Evolutionary conservation across 2,888 invertebrate genomes (phyloP).

Genomic region (Heliconius hortense): DNA sequence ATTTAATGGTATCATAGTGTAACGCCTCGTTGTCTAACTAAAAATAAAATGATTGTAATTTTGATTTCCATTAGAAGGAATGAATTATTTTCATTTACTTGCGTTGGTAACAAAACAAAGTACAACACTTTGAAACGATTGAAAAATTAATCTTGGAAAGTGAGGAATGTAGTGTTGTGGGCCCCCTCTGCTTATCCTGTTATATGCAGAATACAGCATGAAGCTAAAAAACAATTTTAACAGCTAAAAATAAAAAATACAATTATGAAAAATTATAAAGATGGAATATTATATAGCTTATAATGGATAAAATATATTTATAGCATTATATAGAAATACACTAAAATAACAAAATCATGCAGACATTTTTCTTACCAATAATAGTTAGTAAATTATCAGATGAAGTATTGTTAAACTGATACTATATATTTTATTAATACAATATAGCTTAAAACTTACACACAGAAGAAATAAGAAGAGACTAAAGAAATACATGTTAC

Average conservation of each 20-base stretch:
- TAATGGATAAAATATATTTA: constrained; percentile 10
- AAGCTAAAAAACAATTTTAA: background rate
- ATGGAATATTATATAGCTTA: background rate
- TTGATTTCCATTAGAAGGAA: background rate
- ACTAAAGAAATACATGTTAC: constrained; percentile 17
- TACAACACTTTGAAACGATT: no score
- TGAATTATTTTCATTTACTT: no score
- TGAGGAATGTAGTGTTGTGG: no score
- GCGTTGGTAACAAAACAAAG: no score
- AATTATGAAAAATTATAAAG: background rate
- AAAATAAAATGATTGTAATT: background rate
- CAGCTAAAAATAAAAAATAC: constrained; percentile 4
- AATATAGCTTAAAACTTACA: background rate
- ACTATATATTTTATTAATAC: constrained; percentile 5
- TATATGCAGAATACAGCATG: background rate
- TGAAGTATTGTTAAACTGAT: constrained; percentile 8
- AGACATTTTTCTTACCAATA: constrained; percentile 4
- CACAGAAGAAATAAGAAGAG: constrained; percentile 5
- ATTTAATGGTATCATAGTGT: background rate
- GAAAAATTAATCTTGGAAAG: no score
- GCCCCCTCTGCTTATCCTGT: no score
- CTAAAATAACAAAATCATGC: constrained; percentile 13
- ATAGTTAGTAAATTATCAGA: constrained; percentile 4
- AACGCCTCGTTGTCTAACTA: no score
- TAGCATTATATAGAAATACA: constrained; percentile 10